These are phyloP conservation scores for Asbolus verrucosus DNA, from an alignment of 1,140 invertebrate genomes.

Conservation along the genomic window DNA sequence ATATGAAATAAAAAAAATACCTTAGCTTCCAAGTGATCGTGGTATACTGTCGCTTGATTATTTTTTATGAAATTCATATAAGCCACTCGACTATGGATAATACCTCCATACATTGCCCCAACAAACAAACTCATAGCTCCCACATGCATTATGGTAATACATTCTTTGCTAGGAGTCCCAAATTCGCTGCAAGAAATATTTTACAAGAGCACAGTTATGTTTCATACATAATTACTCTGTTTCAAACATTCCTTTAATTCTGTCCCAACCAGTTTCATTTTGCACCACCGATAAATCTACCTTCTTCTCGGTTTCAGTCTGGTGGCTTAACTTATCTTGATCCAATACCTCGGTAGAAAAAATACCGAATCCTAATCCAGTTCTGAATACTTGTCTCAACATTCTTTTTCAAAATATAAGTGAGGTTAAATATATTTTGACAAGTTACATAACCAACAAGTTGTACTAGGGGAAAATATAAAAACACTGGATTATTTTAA, in stretches of 20 bases:
- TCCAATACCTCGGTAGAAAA: neutral
- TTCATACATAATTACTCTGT: too few relatives aligned
- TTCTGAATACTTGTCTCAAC: conserved; percentile 1
- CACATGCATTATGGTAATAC: conserved; percentile 71
- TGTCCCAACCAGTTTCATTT: conserved; percentile 56
- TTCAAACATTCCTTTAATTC: conserved; percentile 57
- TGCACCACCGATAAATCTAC: conserved; percentile 8
- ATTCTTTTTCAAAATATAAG: conserved; percentile 30
- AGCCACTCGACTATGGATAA: conserved; percentile 69
- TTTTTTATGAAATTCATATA: conserved; percentile 78
- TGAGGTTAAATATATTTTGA: too few relatives aligned
- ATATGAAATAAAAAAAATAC: conserved; percentile 63
- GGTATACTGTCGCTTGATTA: conserved; percentile 78
- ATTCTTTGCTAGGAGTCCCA: conserved; percentile 70
- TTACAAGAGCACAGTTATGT: too few relatives aligned
- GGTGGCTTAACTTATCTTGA: conserved; percentile 39
- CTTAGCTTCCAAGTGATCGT: conserved; percentile 76
- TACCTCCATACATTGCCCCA: conserved; percentile 74
- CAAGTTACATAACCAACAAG: neutral
- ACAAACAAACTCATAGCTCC: conserved; percentile 68
- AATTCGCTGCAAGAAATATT: conserved; percentile 69
- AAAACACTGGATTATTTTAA: neutral
- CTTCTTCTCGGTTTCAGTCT: conserved; percentile 40
- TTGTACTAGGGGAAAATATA: neutral
- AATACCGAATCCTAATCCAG: neutral